Percentiles rank a stretch among this genome's conserved stretches.
Conservation (phyloP, 2,113 vertebrate genomes). For the Nothocercus nigrocapillus region DNA sequence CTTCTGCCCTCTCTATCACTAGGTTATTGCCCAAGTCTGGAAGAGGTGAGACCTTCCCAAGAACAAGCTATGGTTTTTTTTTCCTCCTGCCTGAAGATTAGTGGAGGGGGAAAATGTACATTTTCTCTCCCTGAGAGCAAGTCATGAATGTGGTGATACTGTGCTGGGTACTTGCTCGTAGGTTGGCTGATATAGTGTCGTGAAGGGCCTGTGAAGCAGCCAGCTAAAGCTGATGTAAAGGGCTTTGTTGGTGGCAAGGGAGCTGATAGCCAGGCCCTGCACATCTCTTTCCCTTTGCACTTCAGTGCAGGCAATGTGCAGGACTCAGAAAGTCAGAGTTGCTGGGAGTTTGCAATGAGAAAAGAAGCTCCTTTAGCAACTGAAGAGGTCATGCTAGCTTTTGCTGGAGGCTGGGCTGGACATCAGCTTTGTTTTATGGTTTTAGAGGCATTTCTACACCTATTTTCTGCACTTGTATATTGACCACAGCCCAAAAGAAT, state of each 20-base stretch:
- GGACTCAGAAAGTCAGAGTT: neutral
- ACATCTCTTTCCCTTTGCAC: neutral
- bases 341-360: neutral
- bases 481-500: fast-evolving
- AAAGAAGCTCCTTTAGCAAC: neutral
- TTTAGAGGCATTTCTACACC: neutral
- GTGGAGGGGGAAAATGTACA: neutral
- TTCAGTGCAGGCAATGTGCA: neutral
- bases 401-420: neutral
- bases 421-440: neutral
- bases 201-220: neutral
- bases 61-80: neutral
- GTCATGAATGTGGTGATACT: neutral
- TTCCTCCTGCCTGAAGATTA: neutral
- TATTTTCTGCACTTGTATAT: neutral
- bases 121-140: neutral
- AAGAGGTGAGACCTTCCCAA: neutral
- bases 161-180: neutral
- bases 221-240: neutral
- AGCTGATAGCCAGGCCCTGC: neutral
- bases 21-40: neutral
- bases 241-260: neutral
- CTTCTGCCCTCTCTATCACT: neutral
- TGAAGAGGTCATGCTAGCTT: neutral
- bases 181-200: neutral